Percentiles rank a stretch among this genome's conserved stretches.
phyloP scores from a whole-genome alignment of 2,888 invertebrate genomes.

The Salpingus planirostris region DNA sequence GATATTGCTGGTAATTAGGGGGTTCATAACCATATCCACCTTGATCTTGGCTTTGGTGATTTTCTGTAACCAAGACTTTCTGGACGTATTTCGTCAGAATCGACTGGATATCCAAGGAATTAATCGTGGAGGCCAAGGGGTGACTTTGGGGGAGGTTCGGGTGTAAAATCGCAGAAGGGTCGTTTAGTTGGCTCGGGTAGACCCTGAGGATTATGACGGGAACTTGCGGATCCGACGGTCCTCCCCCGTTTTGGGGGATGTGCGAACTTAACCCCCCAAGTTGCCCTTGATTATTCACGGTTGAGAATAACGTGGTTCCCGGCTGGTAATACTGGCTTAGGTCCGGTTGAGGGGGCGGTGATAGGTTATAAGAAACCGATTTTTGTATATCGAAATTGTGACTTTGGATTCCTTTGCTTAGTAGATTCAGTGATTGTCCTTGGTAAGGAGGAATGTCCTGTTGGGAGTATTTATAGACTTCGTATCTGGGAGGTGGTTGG shows the following conservation, averaged over 20 bases:
- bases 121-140: slow-evolving; percentile 47
- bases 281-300: slow-evolving; percentile 37
- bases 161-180: slow-evolving; percentile 47
- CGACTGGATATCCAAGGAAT: slow-evolving; percentile 48
- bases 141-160: slow-evolving; percentile 49
- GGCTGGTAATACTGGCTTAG: slow-evolving; percentile 22
- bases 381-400: slow-evolving; percentile 23
- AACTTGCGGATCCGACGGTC: slow-evolving; percentile 38
- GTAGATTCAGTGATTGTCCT: slow-evolving; percentile 16
- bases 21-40: slow-evolving; percentile 13
- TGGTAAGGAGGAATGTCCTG: slow-evolving; percentile 48
- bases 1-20: slow-evolving; percentile 9
- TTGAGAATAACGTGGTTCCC: slow-evolving; percentile 34
- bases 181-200: slow-evolving; percentile 48
- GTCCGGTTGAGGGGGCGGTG: slow-evolving; percentile 7
- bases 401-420: slow-evolving; percentile 2
- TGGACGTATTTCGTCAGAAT: slow-evolving; percentile 44
- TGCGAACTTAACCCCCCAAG: slow-evolving; percentile 45
- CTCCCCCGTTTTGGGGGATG: slow-evolving; percentile 40
- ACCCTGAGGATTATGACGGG: slow-evolving; percentile 52
- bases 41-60: slow-evolving; percentile 9
- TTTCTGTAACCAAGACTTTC: slow-evolving; percentile 8
- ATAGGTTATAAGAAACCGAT: slow-evolving; percentile 28
- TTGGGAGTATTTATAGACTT: slow-evolving; percentile 64
- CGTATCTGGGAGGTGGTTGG: slow-evolving; percentile 46